These are phyloP conservation scores for Xylocampa areola DNA, from an alignment of 2,888 invertebrate species.

Conservation along the genomic window DNA sequence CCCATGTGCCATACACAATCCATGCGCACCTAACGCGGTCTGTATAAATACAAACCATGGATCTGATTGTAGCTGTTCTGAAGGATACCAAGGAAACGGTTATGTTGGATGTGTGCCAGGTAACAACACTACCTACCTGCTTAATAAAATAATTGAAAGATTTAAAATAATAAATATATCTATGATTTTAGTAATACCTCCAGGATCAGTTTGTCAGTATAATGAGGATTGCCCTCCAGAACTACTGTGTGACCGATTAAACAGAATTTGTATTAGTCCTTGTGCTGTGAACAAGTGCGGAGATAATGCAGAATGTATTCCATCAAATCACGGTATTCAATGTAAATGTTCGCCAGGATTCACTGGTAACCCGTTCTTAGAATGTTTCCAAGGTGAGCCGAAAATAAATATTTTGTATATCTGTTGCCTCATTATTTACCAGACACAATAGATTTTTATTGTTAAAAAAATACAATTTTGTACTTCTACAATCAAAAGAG, in stretches of 20 bases:
- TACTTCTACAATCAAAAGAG: too few relatives aligned
- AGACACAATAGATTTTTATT: too few relatives aligned
- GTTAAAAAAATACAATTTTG: too few relatives aligned
- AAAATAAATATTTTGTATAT: not conserved
- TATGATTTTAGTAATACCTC: slow-evolving; percentile 74
- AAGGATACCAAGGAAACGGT: slow-evolving; percentile 96
- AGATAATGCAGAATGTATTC: slow-evolving; percentile 94
- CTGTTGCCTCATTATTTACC: too few relatives aligned
- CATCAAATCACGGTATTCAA: slow-evolving; percentile 93
- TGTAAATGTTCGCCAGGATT: slow-evolving; percentile 93
- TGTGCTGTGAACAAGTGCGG: slow-evolving; percentile 95
- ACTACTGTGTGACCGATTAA: slow-evolving; percentile 95
- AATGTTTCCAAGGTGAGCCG: slow-evolving; percentile 91
- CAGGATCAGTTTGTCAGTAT: slow-evolving; percentile 93
- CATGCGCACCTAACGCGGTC: slow-evolving; percentile 95
- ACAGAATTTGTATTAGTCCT: slow-evolving; percentile 95
- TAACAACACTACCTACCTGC: slow-evolving; percentile 81
- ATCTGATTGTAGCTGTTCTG: slow-evolving; percentile 95
- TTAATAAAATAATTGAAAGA: not conserved
- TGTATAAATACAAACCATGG: slow-evolving; percentile 97
- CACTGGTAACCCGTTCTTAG: slow-evolving; percentile 93
- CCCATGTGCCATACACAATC: slow-evolving; percentile 96
- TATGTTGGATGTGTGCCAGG: slow-evolving; percentile 95
- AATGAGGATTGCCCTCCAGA: slow-evolving; percentile 97
- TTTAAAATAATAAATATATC: slow-evolving; percentile 14